Percentiles rank a stretch among this genome's conserved stretches.
Evolutionary conservation across 2,797 vertebrate genomes (phyloP).

Genomic region (Neoniphon sammara): DNA sequence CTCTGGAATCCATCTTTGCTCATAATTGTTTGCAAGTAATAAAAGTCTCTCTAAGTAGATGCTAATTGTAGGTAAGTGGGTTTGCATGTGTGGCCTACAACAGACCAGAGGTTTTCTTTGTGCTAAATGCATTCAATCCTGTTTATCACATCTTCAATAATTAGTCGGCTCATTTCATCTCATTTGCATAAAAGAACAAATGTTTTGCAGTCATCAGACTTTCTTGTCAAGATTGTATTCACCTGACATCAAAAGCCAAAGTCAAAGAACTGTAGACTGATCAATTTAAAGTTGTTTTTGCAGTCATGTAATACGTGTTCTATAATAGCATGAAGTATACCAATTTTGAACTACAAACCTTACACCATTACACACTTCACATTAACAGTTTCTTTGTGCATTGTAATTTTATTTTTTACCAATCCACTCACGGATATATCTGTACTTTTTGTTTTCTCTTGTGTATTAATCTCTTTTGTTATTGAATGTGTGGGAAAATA

Average conservation of each 20-base stretch:
- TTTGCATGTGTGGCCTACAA: background rate
- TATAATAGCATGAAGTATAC: conserved; percentile 18
- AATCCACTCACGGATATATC: background rate
- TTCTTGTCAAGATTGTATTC: conserved; percentile 17
- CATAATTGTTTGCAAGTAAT: conserved; percentile 12
- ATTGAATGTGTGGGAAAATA: conserved; percentile 7
- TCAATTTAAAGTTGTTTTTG: conserved; percentile 21
- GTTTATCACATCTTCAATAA: background rate
- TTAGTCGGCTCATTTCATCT: conserved; percentile 16
- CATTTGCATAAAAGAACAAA: conserved; percentile 1
- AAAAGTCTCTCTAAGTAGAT: background rate
- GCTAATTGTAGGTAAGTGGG: too few species aligned
- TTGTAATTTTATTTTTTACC: conserved; percentile 11
- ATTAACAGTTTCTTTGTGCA: background rate
- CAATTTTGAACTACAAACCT: conserved; percentile 17
- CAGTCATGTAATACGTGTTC: background rate
- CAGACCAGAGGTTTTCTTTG: conserved; percentile 15
- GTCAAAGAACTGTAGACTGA: conserved; percentile 15
- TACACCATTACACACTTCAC: background rate
- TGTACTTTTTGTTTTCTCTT: conserved; percentile 4
- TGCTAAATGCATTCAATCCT: background rate
- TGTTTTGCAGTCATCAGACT: conserved; percentile 4
- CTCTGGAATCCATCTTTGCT: background rate
- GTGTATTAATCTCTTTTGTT: background rate
- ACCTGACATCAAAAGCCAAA: conserved; percentile 62